A percentile compares a stretch with the other conserved stretches of the same genome.
Conservation (phyloP, 2,113 vertebrate genomes). For the Daphoenositta chrysoptera region DNA sequence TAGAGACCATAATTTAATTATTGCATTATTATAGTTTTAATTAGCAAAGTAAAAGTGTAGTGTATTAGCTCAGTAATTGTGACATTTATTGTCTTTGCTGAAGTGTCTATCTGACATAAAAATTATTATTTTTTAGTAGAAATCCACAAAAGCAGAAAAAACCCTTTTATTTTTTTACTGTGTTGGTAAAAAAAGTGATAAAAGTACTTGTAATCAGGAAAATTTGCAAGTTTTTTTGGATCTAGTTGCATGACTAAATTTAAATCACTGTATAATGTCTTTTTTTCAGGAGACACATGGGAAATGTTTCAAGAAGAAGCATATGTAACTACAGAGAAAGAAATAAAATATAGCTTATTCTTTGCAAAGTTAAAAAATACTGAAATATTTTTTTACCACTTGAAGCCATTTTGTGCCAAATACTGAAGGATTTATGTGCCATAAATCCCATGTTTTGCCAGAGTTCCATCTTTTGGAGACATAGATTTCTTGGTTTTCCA, state of each 20-base stretch:
- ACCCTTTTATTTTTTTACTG: background rate
- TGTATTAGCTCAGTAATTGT: background rate
- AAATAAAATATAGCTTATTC: background rate
- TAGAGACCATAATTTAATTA: constrained; percentile 9
- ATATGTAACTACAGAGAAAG: background rate
- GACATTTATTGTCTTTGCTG: background rate
- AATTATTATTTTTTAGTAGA: background rate
- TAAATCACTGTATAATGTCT: background rate
- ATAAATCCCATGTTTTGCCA: background rate
- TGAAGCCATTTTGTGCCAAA: background rate
- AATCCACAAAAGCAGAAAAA: background rate
- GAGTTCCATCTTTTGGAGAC: background rate
- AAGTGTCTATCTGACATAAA: background rate
- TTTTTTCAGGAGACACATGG: background rate
- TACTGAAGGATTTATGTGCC: background rate
- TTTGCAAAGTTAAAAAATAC: background rate
- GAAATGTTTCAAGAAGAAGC: background rate
- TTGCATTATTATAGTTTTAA: background rate
- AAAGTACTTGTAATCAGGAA: background rate
- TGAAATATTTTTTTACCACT: background rate
- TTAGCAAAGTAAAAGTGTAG: background rate
- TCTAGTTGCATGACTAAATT: background rate
- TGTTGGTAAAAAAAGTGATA: background rate
- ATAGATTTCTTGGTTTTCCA: background rate
- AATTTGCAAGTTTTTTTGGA: background rate